Base-by-base conservation (phyloP, 2,888 invertebrate species). In the Mythimna lalbum region DNA sequence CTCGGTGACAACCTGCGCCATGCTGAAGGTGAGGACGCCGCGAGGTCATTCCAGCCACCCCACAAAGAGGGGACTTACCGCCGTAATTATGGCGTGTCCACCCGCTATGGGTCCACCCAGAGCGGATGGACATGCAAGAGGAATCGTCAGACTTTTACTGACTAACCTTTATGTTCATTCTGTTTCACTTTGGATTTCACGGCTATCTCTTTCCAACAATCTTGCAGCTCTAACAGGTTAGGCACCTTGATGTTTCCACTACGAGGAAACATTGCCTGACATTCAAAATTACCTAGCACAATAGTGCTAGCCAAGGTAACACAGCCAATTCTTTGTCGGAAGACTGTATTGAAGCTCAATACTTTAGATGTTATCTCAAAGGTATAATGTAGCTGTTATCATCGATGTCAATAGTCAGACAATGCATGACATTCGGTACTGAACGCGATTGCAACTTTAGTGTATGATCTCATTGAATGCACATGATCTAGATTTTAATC, bases 401-500 rank as follows among this genome's bases (percentile, higher is more conserved):
- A 66, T 56, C n/a, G 69, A 43, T 57, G 69, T 68, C 65, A 47
- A 70, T 65, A 53, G 33, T 36, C 69, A 50, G 23, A 14, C 53
- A 10, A 49, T 31, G 47, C 23, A 31, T 43, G 59, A 67, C 57
- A 57, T 57, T 57, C 12, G 57, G 6, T 23, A 19, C 14, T 12
- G 19, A 56, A 21, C 49, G 50, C 23, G 36, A 56, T 10, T 57
- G 78, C 78, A 50, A 57, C 19, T 60, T 69, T 69, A n/a, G 39
- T 36, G n/a, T 50, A 55, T 71, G 60, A 78, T 73, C 72, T 78
- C 60, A 73, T 19, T 21, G 27, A 21, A 21, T 69, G 36, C 49
- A 61, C 50, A 73, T 23, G 78, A 78, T 39, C 31, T 39, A 43
- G 50, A 69, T 78, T n/a, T 49, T 47, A 36, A 69, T 73, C 70